These are phyloP conservation scores for Yoshiicerus persimilis DNA, from an alignment of 1,140 invertebrate genomes.

Conservation along the genomic window DNA sequence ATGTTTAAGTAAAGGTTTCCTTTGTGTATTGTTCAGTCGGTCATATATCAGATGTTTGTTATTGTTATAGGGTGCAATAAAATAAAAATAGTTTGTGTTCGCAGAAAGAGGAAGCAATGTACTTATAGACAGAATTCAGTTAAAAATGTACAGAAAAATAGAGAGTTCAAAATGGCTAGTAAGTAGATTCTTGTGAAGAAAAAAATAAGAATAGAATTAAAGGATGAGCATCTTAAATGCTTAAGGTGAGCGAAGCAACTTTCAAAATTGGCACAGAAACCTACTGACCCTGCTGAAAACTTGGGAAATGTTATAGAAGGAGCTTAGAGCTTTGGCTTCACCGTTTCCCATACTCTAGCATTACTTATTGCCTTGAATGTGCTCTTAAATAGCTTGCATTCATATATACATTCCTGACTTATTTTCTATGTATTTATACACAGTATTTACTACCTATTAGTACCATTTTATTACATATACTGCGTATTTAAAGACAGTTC, in stretches of 20 bases:
- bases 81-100: too few relatives aligned
- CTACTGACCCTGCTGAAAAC: conserved; percentile 21
- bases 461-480: not conserved
- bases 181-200: not conserved
- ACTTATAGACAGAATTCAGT: too few relatives aligned
- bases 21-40: too few relatives aligned
- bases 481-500: not conserved
- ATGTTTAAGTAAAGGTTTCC: too few relatives aligned
- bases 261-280: conserved; percentile 29
- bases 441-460: not conserved
- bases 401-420: not conserved
- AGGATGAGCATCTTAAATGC: not conserved
- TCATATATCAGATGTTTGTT: not conserved
- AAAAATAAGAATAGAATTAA: not conserved
- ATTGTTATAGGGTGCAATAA: too few relatives aligned
- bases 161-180: not conserved
- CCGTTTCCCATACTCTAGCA: not conserved
- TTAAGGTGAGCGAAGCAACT: not conserved
- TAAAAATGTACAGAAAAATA: too few relatives aligned
- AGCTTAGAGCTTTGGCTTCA: not conserved
- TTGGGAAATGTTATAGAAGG: not conserved
- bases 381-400: not conserved
- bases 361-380: not conserved
- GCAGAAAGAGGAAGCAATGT: too few relatives aligned
- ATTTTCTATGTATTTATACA: not conserved